A percentile compares a stretch with the other conserved stretches of the same genome.
Evolutionary conservation across 2,888 invertebrate species (phyloP).

Genomic region (Lepetodrilus schrolli): DNA sequence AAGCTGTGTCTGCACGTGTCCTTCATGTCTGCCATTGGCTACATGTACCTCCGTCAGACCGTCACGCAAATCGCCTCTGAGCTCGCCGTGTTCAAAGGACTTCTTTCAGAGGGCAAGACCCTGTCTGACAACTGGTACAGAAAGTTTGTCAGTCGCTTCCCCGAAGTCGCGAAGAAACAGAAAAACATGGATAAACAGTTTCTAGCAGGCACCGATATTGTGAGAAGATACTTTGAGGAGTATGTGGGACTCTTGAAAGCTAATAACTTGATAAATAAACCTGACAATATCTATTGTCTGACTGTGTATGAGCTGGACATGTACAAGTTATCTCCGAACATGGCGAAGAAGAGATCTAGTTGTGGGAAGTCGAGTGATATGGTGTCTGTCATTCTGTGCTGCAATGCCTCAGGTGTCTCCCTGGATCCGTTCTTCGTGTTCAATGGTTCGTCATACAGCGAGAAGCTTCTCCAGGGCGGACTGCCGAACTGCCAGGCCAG

Average conservation of each 20-base stretch:
- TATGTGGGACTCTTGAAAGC: background rate
- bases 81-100: background rate
- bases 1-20: conserved; percentile 4
- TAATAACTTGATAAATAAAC: background rate
- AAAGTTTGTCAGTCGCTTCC: conserved; percentile 2
- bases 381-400: conserved; percentile 1
- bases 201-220: background rate
- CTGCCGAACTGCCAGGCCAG: background rate
- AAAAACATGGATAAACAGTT: background rate
- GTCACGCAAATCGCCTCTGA: conserved; percentile 4
- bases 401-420: background rate
- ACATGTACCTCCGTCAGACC: background rate
- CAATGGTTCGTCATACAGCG: background rate
- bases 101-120: conserved; percentile 3
- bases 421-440: conserved; percentile 7
- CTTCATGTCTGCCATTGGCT: conserved; percentile 13
- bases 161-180: background rate
- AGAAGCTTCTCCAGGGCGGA: background rate
- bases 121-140: conserved; percentile 12
- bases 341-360: background rate
- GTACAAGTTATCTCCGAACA: background rate
- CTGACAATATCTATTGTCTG: conserved; percentile 13
- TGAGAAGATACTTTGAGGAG: background rate
- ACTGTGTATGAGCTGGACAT: conserved; percentile 5
- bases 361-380: background rate